Conservation (phyloP, 1,140 invertebrate species). For the Atta colombica region DNA sequence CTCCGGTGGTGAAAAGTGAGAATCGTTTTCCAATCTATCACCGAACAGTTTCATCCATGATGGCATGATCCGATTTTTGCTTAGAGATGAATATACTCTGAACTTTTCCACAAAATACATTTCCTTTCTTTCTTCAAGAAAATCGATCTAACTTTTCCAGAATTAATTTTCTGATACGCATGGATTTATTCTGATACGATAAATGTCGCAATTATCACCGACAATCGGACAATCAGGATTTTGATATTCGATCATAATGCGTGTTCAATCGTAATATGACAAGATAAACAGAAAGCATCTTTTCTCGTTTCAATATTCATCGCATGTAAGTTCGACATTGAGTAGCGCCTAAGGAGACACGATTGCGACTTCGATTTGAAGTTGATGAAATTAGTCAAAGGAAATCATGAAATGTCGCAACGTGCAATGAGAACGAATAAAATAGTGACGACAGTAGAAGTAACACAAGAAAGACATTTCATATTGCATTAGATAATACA, state of each 20-base stretch:
- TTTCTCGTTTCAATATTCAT: constrained; percentile 42
- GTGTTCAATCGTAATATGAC: not conserved
- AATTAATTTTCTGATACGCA: not conserved
- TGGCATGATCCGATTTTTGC: not conserved
- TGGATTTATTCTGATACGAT: not conserved
- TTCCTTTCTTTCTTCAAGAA: not conserved
- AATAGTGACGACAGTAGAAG: not conserved
- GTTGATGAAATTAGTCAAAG: constrained; percentile 21
- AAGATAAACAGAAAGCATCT: not conserved
- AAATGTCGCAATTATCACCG: not conserved
- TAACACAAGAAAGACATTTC: not conserved
- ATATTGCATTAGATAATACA: not conserved
- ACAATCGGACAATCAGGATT: not conserved
- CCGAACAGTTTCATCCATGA: constrained; percentile 5
- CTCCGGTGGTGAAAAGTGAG: constrained; percentile 26
- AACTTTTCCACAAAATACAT: not conserved
- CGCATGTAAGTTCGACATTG: not conserved
- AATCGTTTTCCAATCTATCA: constrained; percentile 35
- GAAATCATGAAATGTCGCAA: constrained; percentile 2
- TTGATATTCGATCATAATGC: not conserved
- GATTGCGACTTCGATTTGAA: not conserved
- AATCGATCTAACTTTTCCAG: not conserved
- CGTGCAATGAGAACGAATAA: not conserved
- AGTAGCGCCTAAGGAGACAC: not conserved
- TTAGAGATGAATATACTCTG: not conserved